phyloP scores from a whole-genome alignment of 37 sponge, comb jelly and placozoan genomes.

The Amphimedon queenslandica region DNA sequence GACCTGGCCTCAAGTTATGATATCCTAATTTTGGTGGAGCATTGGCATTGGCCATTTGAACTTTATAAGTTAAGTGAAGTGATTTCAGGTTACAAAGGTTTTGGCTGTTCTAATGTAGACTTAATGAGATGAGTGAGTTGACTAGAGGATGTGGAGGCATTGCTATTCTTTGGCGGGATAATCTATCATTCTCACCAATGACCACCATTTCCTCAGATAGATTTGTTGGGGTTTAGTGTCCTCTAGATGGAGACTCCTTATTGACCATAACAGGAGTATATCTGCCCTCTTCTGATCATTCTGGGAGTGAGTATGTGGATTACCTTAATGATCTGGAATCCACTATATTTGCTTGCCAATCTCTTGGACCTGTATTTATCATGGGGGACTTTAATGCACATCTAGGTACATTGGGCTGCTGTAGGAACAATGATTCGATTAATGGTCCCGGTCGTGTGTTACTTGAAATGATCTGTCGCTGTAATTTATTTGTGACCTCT shows the following conservation, averaged over 20 bases:
- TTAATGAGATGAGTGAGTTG: neutral
- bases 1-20: neutral
- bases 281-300: neutral
- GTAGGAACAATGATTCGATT: neutral
- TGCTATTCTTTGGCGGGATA: neutral
- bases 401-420: neutral
- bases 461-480: neutral
- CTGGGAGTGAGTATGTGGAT: conserved; percentile 1
- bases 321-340: conserved; percentile 3
- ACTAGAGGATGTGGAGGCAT: conserved; percentile 2
- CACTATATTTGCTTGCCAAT: neutral
- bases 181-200: neutral
- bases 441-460: neutral
- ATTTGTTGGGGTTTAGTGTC: neutral
- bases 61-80: neutral
- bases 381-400: conserved; percentile 22
- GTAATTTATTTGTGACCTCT: neutral
- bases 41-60: conserved; percentile 16
- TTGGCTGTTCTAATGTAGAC: conserved; percentile 5
- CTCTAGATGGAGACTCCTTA: neutral
- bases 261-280: conserved; percentile 8
- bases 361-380: conserved; percentile 1
- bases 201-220: conserved; percentile 6
- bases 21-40: conserved; percentile 9
- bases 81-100: conserved; percentile 3